These are phyloP conservation scores for Drosophila littoralis DNA, from an alignment of 1,140 invertebrate species.

Conservation along the genomic window DNA sequence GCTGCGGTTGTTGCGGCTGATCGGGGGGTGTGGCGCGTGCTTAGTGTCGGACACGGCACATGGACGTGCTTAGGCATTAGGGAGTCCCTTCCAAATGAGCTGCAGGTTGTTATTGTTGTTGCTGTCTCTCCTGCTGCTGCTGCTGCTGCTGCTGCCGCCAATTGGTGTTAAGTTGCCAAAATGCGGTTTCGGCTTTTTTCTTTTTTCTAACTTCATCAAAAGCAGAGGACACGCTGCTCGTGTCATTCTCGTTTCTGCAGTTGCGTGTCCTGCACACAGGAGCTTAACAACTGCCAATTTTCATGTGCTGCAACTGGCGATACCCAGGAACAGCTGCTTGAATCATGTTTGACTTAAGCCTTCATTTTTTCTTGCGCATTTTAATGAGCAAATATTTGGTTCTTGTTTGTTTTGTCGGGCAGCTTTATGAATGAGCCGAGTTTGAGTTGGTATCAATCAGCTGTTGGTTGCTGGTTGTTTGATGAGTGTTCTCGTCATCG, in stretches of 20 bases:
- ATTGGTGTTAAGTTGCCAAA: conserved; percentile 76
- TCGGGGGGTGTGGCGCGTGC: conserved; percentile 66
- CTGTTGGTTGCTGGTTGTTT: conserved; percentile 29
- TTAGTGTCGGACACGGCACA: conserved; percentile 75
- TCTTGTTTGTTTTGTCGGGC: conserved; percentile 34
- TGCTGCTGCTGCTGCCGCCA: conserved; percentile 27
- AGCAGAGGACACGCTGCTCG: conserved; percentile 18
- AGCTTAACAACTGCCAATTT: conserved; percentile 58
- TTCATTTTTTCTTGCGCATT: conserved; percentile 36
- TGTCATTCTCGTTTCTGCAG: conserved; percentile 49
- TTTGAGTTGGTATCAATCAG: conserved; percentile 57
- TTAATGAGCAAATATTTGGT: conserved; percentile 72
- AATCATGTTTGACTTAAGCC: conserved; percentile 39
- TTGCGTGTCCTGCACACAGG: conserved; percentile 55
- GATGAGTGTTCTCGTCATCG: neutral
- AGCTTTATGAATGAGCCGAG: conserved; percentile 66
- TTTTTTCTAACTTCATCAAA: conserved; percentile 57
- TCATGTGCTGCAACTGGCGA: conserved; percentile 69
- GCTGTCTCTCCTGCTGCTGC: conserved; percentile 11
- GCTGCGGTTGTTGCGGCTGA: conserved; percentile 3
- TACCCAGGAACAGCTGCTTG: conserved; percentile 54
- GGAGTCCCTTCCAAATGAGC: conserved; percentile 53
- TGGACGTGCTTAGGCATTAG: conserved; percentile 80
- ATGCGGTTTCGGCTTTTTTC: conserved; percentile 57
- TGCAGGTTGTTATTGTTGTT: conserved; percentile 38